These are phyloP conservation scores for Parasteatoda tepidariorum DNA, from an alignment of 1,140 invertebrate genomes.

Conservation along the genomic window DNA sequence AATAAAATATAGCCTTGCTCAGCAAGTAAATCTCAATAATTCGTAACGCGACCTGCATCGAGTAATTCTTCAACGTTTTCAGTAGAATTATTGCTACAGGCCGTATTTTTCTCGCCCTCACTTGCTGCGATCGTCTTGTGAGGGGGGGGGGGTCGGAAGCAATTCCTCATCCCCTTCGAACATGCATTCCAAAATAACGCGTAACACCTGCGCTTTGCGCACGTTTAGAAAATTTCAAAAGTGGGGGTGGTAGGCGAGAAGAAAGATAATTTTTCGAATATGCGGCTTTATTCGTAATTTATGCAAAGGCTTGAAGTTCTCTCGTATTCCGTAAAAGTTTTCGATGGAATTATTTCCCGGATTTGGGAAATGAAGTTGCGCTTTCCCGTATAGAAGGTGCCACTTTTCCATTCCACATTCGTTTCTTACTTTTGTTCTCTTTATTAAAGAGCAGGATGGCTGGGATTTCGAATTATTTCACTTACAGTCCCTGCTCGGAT, in stretches of 20 bases:
- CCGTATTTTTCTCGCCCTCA: not conserved
- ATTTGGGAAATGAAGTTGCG: constrained; percentile 38
- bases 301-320: constrained; percentile 18
- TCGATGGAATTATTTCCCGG: constrained; percentile 41
- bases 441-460: constrained; percentile 22
- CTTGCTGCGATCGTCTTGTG: too few species aligned
- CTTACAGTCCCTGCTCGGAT: not conserved
- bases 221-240: constrained; percentile 20
- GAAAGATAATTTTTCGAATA: constrained; percentile 41
- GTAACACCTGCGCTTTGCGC: not conserved
- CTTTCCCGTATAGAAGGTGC: constrained; percentile 1
- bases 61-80: not conserved
- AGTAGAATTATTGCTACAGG: not conserved
- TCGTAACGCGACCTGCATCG: not conserved
- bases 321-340: constrained; percentile 6
- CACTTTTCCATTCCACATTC: constrained; percentile 47
- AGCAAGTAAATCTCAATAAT: not conserved
- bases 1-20: not conserved
- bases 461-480: too few species aligned
- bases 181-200: not conserved
- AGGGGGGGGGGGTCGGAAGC: too few species aligned
- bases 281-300: constrained; percentile 46
- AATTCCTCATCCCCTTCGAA: too few species aligned
- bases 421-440: constrained; percentile 47
- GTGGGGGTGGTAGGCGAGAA: not conserved